These are phyloP conservation scores for Bufotes viridis DNA, from an alignment of 2,797 vertebrate genomes.

Conservation along the genomic window DNA sequence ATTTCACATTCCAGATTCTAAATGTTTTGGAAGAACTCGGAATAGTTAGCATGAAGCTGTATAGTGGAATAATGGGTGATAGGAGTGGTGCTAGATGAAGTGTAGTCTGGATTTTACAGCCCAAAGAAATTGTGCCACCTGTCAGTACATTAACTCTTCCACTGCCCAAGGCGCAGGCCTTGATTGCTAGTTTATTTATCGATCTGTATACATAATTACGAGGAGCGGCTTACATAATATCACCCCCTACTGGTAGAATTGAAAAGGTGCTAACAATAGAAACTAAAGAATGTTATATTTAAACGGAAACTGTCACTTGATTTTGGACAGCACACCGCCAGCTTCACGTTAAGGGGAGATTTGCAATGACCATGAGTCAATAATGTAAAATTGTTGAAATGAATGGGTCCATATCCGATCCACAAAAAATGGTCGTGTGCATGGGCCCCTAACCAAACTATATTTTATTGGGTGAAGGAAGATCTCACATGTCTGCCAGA, in stretches of 20 bases:
- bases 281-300: neutral
- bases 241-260: neutral
- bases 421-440: too few species aligned
- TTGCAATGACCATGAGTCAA: too few species aligned
- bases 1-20: constrained; percentile 39
- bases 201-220: neutral
- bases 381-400: too few species aligned
- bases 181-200: neutral
- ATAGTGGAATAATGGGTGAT: neutral
- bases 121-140: neutral
- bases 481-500: constrained; percentile 7
- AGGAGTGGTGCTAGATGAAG: neutral
- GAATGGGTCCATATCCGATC: too few species aligned
- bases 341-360: too few species aligned
- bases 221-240: neutral
- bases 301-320: neutral
- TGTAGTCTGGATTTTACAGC: neutral
- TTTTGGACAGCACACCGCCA: too few species aligned
- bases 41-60: neutral
- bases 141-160: neutral
- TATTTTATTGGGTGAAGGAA: neutral
- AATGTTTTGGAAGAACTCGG: constrained; percentile 19
- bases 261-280: neutral
- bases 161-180: neutral
- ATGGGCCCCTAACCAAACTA: neutral